Percentiles rank a stretch among this genome's conserved stretches.
These are phyloP conservation scores for Apodemus speciosus DNA, from an alignment of 2,113 vertebrate species.

Conservation along the genomic window DNA sequence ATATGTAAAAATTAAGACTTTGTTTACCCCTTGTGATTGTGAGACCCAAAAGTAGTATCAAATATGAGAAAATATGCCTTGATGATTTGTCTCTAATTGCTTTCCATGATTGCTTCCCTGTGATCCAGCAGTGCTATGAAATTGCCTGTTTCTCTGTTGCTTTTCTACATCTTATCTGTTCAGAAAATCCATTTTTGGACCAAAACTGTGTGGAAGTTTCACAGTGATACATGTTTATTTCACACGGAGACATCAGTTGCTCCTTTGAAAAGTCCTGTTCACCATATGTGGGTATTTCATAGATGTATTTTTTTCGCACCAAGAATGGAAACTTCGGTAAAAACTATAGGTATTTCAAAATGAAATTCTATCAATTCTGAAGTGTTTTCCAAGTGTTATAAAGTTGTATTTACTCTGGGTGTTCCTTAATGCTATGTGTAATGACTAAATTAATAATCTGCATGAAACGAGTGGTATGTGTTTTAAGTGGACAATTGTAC, in stretches of 20 bases:
- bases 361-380: slow-evolving; percentile 80
- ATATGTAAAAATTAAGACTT: slow-evolving; percentile 76
- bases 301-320: slow-evolving; percentile 82
- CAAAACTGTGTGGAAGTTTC: slow-evolving; percentile 73
- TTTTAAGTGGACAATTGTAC: slow-evolving; percentile 84
- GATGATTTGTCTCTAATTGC: slow-evolving; percentile 73
- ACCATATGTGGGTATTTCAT: slow-evolving; percentile 76
- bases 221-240: slow-evolving; percentile 74
- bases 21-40: slow-evolving; percentile 76
- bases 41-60: slow-evolving; percentile 76
- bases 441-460: slow-evolving; percentile 78
- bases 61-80: slow-evolving; percentile 76
- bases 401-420: slow-evolving; percentile 85
- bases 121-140: slow-evolving; percentile 69
- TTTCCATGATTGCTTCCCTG: slow-evolving; percentile 63
- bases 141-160: slow-evolving; percentile 58
- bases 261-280: slow-evolving; percentile 80
- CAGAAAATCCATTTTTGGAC: slow-evolving; percentile 73
- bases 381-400: slow-evolving; percentile 84
- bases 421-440: slow-evolving; percentile 85
- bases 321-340: slow-evolving; percentile 78
- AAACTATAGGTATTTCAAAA: slow-evolving; percentile 79
- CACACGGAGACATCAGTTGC: slow-evolving; percentile 75
- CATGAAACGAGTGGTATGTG: slow-evolving; percentile 84
- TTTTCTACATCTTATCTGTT: slow-evolving; percentile 65